Base-by-base conservation (phyloP, 2,888 invertebrate species). In the Eristalis pertinax region DNA sequence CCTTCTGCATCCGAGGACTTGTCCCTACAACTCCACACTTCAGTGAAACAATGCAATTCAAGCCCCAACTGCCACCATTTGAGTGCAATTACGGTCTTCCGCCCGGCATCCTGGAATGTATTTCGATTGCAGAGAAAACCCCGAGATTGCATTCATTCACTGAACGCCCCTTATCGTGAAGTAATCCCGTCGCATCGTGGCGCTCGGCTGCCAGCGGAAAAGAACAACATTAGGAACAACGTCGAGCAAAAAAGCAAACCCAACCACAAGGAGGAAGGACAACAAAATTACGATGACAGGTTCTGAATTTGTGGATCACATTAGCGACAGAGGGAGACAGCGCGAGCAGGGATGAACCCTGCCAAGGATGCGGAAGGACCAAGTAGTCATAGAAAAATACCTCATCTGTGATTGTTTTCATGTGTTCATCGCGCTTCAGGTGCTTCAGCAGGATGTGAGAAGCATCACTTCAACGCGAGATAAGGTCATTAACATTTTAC, bases 401-500 rank as follows among this genome's bases (percentile, higher is more conserved):
- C 73, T 85, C 77, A 81, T 69, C 77, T 69, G 65, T 82, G 74
- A 78, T 82, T 82, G 82, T 78, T 85, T 85, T 77, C 68, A n/a
- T 65, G 29, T 22, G 38, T 29, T 35, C 43, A 29, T 63, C 38
- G 19, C n/a, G 24, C 67, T 81, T 43, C 77, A 78, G 69, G 43
- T 63, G 41, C 43, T 43, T 26, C 24, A 24, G 60, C 38, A 62
- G 24, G 26, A 62, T 26, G 19, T 24, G 63, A 38, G 63, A 72
- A 76, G 67, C 60, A 73, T 50, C 50, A 60, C 73, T 76, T 64
- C 43, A 68, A 38, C 56, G 58, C 32, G 43, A 69, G 82, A 70
- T 78, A 82, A 86, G 85, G 85, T 86, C 85, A 86, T 86, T 86
- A 82, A 86, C 85, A 86, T 86, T 86, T 86, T 78, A 74, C 77